A percentile compares a stretch with the other conserved stretches of the same genome.
Conservation (phyloP, 92 coral and sea anemone genomes). For the Isaurus tuberculatus region DNA sequence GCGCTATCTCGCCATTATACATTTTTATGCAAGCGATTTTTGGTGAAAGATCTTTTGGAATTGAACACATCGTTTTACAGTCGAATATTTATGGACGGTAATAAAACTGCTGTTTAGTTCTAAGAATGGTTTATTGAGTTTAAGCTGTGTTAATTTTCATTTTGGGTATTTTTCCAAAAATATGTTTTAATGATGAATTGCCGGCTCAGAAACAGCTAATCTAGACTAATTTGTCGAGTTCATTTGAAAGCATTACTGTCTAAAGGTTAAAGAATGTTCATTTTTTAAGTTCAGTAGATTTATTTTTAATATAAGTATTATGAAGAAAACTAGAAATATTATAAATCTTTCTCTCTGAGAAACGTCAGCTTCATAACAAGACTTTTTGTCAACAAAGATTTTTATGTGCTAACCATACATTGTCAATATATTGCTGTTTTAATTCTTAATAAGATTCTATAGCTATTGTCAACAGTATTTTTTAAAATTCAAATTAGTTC, state of each 20-base stretch:
- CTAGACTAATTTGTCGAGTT: not conserved
- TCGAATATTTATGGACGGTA: no score
- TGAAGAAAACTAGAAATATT: not conserved
- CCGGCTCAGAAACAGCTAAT: not conserved
- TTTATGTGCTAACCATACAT: slow-evolving; percentile 3
- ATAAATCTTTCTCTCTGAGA: not conserved
- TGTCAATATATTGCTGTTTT: not conserved
- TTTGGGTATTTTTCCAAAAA: not conserved
- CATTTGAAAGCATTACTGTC: not conserved
- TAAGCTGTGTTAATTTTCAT: not conserved
- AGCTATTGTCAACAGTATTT: not conserved
- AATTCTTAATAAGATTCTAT: slow-evolving; percentile 12
- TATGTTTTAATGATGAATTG: not conserved
- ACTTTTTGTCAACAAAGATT: not conserved
- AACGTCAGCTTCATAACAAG: not conserved
- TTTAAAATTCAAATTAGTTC: slow-evolving; percentile 45
- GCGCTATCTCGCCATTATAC: no score
- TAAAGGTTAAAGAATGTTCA: not conserved
- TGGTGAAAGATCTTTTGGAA: no score
- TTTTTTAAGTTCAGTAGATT: not conserved
- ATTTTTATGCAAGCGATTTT: no score
- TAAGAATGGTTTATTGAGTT: not conserved
- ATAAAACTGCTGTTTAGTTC: no score
- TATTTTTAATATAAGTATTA: not conserved
- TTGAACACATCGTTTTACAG: no score